Conservation (phyloP, 2,797 vertebrate genomes). For the Notolabrus celidotus region DNA sequence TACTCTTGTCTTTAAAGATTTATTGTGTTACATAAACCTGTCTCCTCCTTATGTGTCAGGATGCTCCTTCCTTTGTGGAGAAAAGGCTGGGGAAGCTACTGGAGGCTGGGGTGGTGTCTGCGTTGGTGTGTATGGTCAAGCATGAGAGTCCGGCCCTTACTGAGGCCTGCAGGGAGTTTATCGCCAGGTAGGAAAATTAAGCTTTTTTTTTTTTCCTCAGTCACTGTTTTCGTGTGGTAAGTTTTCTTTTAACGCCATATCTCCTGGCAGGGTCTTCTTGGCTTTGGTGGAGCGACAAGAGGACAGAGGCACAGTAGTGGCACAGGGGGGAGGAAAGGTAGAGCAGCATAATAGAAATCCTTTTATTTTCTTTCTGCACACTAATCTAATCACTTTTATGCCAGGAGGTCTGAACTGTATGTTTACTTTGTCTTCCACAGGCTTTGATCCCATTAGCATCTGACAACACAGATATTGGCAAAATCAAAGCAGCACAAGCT, state of each 20-base stretch:
- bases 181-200: conserved; percentile 88
- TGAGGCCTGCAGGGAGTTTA: conserved; percentile 91
- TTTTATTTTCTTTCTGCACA: background rate
- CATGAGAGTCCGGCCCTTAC: conserved; percentile 92
- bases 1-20: background rate
- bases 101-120: conserved; percentile 91
- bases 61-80: conserved; percentile 88
- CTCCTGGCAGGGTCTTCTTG: conserved; percentile 90
- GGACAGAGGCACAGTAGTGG: conserved; percentile 94
- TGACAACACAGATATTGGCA: conserved; percentile 93
- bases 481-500: conserved; percentile 95
- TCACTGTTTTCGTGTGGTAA: background rate
- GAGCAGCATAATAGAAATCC: conserved; percentile 14
- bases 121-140: conserved; percentile 96
- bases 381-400: background rate
- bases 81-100: conserved; percentile 91
- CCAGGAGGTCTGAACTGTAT: conserved; percentile 8
- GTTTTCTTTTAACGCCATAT: conserved; percentile 30
- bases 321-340: conserved; percentile 98
- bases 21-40: background rate
- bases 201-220: background rate
- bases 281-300: conserved; percentile 93
- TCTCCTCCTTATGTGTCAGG: conserved; percentile 80
- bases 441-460: conserved; percentile 93
- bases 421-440: conserved; percentile 70